These are phyloP conservation scores for Nyctibius bracteatus DNA, from an alignment of 2,113 vertebrate species.

Conservation along the genomic window DNA sequence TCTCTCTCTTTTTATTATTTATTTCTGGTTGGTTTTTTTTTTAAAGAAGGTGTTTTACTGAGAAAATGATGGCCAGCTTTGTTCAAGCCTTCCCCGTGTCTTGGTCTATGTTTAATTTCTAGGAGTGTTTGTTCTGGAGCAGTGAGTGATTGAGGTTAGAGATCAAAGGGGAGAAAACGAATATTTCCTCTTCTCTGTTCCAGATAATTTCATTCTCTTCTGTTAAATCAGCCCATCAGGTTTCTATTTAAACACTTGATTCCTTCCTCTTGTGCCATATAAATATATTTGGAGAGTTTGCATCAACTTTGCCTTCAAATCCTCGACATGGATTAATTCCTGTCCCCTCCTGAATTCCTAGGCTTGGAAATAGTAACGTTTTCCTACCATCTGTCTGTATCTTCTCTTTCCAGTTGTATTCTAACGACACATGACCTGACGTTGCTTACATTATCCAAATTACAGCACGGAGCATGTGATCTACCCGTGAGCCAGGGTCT, in stretches of 20 bases:
- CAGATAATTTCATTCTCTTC: slow-evolving; percentile 33
- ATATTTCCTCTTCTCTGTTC: slow-evolving; percentile 51
- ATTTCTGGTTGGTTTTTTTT: background rate
- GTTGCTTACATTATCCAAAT: slow-evolving; percentile 15
- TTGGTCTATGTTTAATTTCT: slow-evolving; percentile 2
- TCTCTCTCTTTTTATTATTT: background rate
- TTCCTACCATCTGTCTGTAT: slow-evolving; percentile 29
- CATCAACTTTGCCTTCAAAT: slow-evolving; percentile 20
- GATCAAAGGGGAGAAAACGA: slow-evolving; percentile 49
- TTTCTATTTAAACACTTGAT: slow-evolving; percentile 24
- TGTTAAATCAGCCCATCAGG: slow-evolving; percentile 4
- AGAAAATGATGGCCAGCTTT: background rate
- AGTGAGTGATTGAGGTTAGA: slow-evolving; percentile 41
- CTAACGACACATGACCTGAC: background rate
- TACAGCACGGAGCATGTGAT: background rate
- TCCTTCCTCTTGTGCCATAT: background rate
- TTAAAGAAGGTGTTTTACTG: background rate
- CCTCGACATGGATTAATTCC: background rate
- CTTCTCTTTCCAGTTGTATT: slow-evolving; percentile 27
- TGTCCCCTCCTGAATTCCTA: background rate
- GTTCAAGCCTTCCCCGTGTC: background rate
- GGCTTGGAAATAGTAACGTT: background rate
- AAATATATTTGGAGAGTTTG: background rate
- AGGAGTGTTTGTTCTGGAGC: slow-evolving; percentile 52
- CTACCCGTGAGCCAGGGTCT: background rate